Evolutionary conservation across 2,797 vertebrate genomes (phyloP), one percentile per base, ranked within the genome.

Genomic region (Sebastes taczanowskii): DNA sequence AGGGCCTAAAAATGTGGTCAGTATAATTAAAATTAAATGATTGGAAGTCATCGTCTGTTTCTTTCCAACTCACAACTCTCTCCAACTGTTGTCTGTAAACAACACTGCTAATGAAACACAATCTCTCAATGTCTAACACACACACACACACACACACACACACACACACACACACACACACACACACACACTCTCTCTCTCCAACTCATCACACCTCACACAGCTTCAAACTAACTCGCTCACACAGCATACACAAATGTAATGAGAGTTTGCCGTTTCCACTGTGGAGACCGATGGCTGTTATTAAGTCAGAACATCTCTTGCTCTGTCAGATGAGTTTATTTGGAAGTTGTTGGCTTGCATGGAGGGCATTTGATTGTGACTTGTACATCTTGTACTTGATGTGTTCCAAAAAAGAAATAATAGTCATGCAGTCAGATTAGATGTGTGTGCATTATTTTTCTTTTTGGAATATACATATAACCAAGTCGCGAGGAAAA

Each of bases 31-130:
- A 89, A 85, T 70, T 8, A 83, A 90, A 89, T 83, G 67, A 84
- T 74, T 91, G 77, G 67, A 89, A 86, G 69, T 81, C 79, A 71
- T 78, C 35, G 29, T 83, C 55, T 68, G 71, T 73, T 74, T 89
- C 65, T 77, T 62, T 85, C 85, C 70, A 82, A 64, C 84, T 77
- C 81, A 62, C 82, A 75, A 62, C 56, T 83, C 65, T 68, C 56
- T 71, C 79, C 86, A 85, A 71, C 74, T 71, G 69, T 46, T 66
- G 78, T 84, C 70, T 83, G 91, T 90, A 90, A 91, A 89, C 88
- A 92, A 84, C 82, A 63, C 77, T 46, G 75, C 74, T 89, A 86
- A 91, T 90, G 82, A 91, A 86, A 87, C 88, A 78, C 82, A 76
- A 64, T 85, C 78, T 38, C 42, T 64, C 81, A 71, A 25, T 32